Conservation (phyloP, 1,140 invertebrate species). For the Orius insidiosus region DNA sequence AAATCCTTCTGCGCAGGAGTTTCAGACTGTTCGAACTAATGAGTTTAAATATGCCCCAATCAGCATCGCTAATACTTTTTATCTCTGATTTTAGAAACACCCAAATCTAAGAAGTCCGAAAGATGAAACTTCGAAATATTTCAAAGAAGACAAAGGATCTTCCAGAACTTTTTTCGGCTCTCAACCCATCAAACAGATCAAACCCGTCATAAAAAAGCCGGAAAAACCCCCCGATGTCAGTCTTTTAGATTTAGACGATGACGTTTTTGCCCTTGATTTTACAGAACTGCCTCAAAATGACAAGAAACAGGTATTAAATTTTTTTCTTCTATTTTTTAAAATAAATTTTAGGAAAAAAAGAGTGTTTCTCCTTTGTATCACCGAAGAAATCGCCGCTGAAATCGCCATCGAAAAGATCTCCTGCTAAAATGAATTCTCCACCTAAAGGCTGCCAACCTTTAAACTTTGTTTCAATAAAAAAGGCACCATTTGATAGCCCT, state of each 20-base stretch:
- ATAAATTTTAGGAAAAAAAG: conserved; percentile 13
- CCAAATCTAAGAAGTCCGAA: conserved; percentile 4
- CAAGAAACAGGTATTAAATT: too few relatives aligned
- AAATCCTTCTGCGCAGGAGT: too few relatives aligned
- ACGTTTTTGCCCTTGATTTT: too few relatives aligned
- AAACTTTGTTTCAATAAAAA: neutral
- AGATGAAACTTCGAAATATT: conserved; percentile 12
- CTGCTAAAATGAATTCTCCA: too few relatives aligned
- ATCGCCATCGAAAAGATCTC: neutral
- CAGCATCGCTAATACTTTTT: too few relatives aligned
- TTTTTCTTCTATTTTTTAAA: too few relatives aligned
- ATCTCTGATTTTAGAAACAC: conserved; percentile 6
- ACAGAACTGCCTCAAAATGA: too few relatives aligned
- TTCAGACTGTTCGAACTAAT: too few relatives aligned
- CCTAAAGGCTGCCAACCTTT: too few relatives aligned
- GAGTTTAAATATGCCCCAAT: too few relatives aligned
- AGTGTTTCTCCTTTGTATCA: neutral
- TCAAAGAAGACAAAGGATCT: conserved; percentile 16
- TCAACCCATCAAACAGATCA: conserved; percentile 24
- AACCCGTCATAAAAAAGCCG: neutral
- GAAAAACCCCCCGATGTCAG: too few relatives aligned
- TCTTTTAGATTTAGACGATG: too few relatives aligned
- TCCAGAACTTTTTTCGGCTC: conserved; percentile 27
- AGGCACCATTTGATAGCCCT: conserved; percentile 3
- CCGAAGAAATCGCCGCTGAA: neutral